Percentiles rank a stretch among this genome's conserved stretches.
Conservation (phyloP, 1,140 invertebrate genomes). For the Yoshiicerus persimilis region DNA sequence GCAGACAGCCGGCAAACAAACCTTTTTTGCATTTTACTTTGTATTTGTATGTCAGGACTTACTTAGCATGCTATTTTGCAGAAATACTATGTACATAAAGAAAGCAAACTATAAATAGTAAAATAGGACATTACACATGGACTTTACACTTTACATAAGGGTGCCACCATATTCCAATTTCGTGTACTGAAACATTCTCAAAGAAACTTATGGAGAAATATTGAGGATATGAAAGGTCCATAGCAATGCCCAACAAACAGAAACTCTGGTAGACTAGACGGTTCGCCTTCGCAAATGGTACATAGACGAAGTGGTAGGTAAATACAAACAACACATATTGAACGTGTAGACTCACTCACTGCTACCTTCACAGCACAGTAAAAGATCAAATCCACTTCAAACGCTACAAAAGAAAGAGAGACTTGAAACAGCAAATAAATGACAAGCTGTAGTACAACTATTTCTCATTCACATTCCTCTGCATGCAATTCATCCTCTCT, state of each 20-base stretch:
- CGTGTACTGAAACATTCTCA: background rate
- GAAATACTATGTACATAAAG: background rate
- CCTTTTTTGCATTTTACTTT: background rate
- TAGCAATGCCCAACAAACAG: background rate
- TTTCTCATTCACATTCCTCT: slow-evolving; percentile 14
- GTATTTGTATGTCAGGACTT: too few relatives aligned
- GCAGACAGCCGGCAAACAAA: background rate
- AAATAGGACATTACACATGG: background rate
- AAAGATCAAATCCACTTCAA: slow-evolving; percentile 10
- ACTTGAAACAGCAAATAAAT: background rate
- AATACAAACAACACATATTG: background rate
- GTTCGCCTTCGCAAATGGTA: background rate
- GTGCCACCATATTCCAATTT: background rate
- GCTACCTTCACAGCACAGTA: background rate
- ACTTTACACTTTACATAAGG: background rate
- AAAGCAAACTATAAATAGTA: background rate
- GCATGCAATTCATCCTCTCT: background rate
- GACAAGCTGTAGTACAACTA: background rate
- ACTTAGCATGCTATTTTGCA: background rate
- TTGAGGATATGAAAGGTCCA: background rate
- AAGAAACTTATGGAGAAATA: background rate
- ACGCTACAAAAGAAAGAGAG: background rate
- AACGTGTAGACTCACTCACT: too few relatives aligned
- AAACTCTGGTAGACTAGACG: background rate
- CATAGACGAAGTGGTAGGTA: too few relatives aligned